Evolutionary conservation across 2,113 vertebrate genomes (phyloP), one percentile per base, ranked within the genome.

Genomic region (Lathamus discolor): DNA sequence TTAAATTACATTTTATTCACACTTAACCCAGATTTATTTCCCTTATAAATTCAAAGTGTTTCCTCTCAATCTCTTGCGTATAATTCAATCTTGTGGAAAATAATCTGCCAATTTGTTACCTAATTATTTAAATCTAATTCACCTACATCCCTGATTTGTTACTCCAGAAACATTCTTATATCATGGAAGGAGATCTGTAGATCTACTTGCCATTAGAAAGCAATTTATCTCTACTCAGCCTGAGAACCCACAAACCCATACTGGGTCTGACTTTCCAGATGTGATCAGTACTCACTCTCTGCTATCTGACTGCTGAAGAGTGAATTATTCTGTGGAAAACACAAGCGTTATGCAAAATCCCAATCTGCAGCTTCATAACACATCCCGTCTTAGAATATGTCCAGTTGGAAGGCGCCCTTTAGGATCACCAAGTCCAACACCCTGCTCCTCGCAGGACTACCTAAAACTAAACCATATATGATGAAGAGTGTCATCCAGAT

Each of bases 1-100:
- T 91, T 86, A n/a, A 62, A 35, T 24, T n/a, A 39, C 20, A 55
- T 88, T 88, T 88, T 92, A 92, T 83, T 92, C 37, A 62, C 51
- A 39, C 17, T 83, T 83, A 68, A 35, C 52, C 25, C 33, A 41
- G 14, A 29, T 73, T 48, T 49, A 83, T 76, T 83, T 80, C 14
- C 28, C 13, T 57, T 73, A 49, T 17, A 73, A 57, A 76, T 62
- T 20, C 25, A 24, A 83, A 80, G 35, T 12, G 14, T 41, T 68
- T 61, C 17, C 23, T 67, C 22, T 79, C 33, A 68, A 28, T 67
- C 20, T 72, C 5, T 72, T 44, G 6, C 44, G 11, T 44, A 67
- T 29, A 86, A 83, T 49, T 25, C 37, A 68, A 68, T 28, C 20
- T 73, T 83, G 8, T 35, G 64, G 64, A 75, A 76, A 63, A 83